Evolutionary conservation across 2,797 vertebrate genomes (phyloP), one percentile per base, ranked within the genome.

Genomic region (Anabas testudineus): DNA sequence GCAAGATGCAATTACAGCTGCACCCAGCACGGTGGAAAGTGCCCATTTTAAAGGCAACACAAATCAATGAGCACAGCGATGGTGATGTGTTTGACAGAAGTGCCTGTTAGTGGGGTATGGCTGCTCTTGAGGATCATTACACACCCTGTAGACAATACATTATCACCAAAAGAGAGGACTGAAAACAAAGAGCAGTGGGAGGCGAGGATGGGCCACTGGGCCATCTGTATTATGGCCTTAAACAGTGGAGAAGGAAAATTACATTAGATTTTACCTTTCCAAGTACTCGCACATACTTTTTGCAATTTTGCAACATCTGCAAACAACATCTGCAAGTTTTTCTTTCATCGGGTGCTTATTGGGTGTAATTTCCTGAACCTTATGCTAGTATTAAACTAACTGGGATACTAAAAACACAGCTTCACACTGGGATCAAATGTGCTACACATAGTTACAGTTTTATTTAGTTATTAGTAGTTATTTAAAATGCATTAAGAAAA

Each of bases 11-110:
- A 99, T 98, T 98, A 99, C 92, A 92, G 95, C 95, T 94, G 93
- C 5, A 46, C 71, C 72, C 56, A 45, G 94, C 91, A 90, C 89
- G 88, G 95, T 91, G 94, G 94, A 94, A 95, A 92, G 91, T 84
- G 94, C 92, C 94, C 93, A 93, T 96, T 96, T 96, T 92, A 95
- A 94, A 91, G 88, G 90, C 94, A 95, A 93, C 95, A 97, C 95
- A 96, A 98, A 98, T 99, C 97, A 97, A 97, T 96, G 95, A 93
- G 91, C 93, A 79, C 85, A 91, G 93, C 93, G 93, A 96, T 95
- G 94, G 95, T 94, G 78, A 95, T 95, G 94, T 94, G 95, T 95
- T 92, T 96, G 97, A 97, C 96, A 96, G 96, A 95, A 95, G 93
- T 72, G 93, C 94, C 96, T 96, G 96, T 97, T 97, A 95, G 71